Percentiles rank a stretch among this genome's conserved stretches.
These are phyloP conservation scores for Leptinotarsa undecemlineata DNA, from an alignment of 1,140 invertebrate species.

Conservation along the genomic window DNA sequence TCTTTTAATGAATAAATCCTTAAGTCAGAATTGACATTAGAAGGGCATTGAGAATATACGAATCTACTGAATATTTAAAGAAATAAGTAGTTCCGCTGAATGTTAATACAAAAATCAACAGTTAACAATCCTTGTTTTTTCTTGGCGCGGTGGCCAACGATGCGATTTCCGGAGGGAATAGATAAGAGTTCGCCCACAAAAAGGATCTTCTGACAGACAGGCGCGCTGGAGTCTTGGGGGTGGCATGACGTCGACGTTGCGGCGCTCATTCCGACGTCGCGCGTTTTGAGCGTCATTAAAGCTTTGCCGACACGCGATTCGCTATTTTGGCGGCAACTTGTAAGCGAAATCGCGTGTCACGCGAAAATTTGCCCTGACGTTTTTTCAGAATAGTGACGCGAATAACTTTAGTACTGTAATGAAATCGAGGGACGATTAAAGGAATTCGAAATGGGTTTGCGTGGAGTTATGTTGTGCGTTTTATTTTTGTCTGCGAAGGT, in stretches of 20 bases:
- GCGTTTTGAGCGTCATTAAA: constrained; percentile 7
- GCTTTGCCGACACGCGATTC: neutral
- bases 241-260: constrained; percentile 32
- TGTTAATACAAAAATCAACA: too few species aligned
- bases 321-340: constrained; percentile 18
- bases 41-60: too few species aligned
- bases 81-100: too few species aligned
- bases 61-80: too few species aligned
- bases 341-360: constrained; percentile 16
- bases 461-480: neutral
- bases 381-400: constrained; percentile 26
- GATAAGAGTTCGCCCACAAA: constrained; percentile 2
- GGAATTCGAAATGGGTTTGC: constrained; percentile 2
- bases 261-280: constrained; percentile 31
- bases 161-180: neutral
- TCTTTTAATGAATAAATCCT: too few species aligned
- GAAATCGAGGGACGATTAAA: constrained; percentile 1
- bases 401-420: constrained; percentile 3
- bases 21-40: too few species aligned
- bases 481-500: neutral
- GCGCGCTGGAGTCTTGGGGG: constrained; percentile 19
- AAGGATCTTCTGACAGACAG: constrained; percentile 1
- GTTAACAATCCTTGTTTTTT: neutral
- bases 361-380: constrained; percentile 4
- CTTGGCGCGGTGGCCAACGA: neutral